phyloP scores from a whole-genome alignment of 2,113 vertebrate genomes.

The Centropus unirufus region DNA sequence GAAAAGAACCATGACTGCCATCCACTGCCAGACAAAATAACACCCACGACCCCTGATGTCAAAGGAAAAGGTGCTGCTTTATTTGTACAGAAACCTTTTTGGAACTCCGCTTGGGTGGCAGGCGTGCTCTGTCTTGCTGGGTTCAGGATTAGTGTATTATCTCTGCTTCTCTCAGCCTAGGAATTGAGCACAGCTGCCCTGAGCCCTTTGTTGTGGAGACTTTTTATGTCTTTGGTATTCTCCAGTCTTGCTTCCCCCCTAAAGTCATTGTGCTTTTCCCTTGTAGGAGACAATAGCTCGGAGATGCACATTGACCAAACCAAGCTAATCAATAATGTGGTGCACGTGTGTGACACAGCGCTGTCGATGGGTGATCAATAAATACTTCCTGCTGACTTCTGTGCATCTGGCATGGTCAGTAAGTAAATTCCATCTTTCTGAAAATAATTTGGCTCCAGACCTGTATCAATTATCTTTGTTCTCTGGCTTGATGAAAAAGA shows the following conservation, averaged over 20 bases:
- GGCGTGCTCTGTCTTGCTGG: conserved; percentile 78
- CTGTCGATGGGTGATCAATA: conserved; percentile 86
- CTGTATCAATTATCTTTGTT: not conserved
- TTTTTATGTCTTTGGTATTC: conserved; percentile 75
- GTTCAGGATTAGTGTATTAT: conserved; percentile 92
- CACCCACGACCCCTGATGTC: conserved; percentile 71
- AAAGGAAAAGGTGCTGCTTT: conserved; percentile 85
- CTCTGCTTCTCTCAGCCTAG: conserved; percentile 79
- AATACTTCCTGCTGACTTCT: conserved; percentile 83
- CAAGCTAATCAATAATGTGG: conserved; percentile 79
- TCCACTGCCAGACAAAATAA: conserved; percentile 11
- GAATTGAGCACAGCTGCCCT: conserved; percentile 87
- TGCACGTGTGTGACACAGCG: conserved; percentile 72
- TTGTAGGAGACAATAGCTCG: conserved; percentile 80
- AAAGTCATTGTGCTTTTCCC: conserved; percentile 79
- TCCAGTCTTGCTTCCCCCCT: conserved; percentile 51
- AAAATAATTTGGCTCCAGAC: conserved; percentile 28
- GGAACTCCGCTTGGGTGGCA: conserved; percentile 84
- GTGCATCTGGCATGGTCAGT: conserved; percentile 60
- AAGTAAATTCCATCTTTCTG: conserved; percentile 44
- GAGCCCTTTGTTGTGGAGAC: conserved; percentile 88
- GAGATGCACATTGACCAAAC: conserved; percentile 56
- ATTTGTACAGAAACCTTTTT: conserved; percentile 90
- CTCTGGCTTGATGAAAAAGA: not conserved
- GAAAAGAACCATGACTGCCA: not conserved